Evolutionary conservation across 2,113 vertebrate species (phyloP).

Genomic region (Macroglossus sobrinus): DNA sequence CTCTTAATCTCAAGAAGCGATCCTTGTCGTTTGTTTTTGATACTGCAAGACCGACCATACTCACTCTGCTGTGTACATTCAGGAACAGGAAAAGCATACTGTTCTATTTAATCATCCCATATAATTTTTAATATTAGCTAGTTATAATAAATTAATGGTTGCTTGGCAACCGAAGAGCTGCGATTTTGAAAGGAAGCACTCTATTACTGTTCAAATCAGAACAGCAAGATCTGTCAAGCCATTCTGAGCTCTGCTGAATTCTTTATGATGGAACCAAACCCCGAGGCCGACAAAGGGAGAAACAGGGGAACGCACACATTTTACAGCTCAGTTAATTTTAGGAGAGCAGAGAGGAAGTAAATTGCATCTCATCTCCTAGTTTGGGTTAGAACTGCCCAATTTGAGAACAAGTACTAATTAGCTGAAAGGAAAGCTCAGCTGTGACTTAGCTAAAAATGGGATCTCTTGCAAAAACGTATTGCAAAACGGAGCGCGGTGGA

Average conservation of each 20-base stretch:
- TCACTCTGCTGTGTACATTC: not conserved
- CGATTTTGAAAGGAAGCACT: conserved; percentile 32
- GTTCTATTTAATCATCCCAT: not conserved
- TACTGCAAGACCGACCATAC: not conserved
- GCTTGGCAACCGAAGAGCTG: conserved; percentile 51
- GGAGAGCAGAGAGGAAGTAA: conserved; percentile 50
- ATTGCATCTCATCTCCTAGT: conserved; percentile 58
- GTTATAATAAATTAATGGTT: conserved; percentile 51
- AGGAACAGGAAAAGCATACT: not conserved
- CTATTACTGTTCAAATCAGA: not conserved
- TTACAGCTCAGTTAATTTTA: conserved; percentile 62
- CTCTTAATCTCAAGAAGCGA: not conserved
- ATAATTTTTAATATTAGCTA: conserved; percentile 31
- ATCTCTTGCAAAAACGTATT: conserved; percentile 50
- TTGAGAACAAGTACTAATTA: conserved; percentile 78
- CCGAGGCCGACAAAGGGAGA: not conserved
- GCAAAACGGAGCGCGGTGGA: not conserved
- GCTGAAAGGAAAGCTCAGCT: conserved; percentile 72
- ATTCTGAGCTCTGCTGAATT: not conserved
- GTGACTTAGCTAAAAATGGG: conserved; percentile 74
- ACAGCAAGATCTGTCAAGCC: not conserved
- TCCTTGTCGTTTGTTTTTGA: not conserved
- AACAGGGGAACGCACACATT: not conserved
- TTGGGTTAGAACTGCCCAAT: conserved; percentile 67
- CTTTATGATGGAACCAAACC: not conserved